phyloP scores from a whole-genome alignment of 2,797 vertebrate genomes.

The Megaceryle alcyon region DNA sequence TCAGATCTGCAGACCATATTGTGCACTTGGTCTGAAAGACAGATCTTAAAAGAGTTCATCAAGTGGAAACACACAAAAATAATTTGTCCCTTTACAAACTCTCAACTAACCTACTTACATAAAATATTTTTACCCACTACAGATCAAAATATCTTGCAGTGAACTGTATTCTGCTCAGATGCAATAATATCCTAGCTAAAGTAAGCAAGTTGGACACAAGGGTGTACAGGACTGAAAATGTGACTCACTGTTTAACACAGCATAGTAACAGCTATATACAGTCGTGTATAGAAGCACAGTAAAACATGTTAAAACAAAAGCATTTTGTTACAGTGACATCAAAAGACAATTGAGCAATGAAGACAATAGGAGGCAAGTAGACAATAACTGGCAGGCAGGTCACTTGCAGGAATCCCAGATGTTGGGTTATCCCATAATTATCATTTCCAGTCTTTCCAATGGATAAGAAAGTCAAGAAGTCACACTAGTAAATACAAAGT shows the following conservation, averaged over 20 bases:
- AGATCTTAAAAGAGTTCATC: not conserved
- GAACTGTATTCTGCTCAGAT: not conserved
- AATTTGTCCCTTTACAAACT: not conserved
- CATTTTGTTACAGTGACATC: not conserved
- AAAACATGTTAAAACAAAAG: not conserved
- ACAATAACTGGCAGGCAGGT: not conserved
- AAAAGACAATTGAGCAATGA: not conserved
- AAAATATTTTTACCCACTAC: not conserved
- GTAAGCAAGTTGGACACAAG: not conserved
- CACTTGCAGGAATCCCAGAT: not conserved
- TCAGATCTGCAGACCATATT: not conserved
- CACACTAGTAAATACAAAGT: not conserved
- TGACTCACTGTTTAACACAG: not conserved
- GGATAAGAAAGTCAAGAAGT: not conserved
- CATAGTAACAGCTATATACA: not conserved
- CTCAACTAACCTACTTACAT: not conserved
- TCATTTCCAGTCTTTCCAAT: not conserved
- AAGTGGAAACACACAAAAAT: not conserved
- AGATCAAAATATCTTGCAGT: not conserved
- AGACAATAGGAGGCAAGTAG: not conserved
- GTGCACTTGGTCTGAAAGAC: not conserved
- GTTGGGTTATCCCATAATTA: not conserved
- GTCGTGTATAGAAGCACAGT: fast-evolving
- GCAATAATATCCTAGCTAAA: not conserved
- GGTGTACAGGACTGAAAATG: not conserved